Evolutionary conservation across 2,888 invertebrate species (phyloP).

Genomic region (Epinotia brunnichana): DNA sequence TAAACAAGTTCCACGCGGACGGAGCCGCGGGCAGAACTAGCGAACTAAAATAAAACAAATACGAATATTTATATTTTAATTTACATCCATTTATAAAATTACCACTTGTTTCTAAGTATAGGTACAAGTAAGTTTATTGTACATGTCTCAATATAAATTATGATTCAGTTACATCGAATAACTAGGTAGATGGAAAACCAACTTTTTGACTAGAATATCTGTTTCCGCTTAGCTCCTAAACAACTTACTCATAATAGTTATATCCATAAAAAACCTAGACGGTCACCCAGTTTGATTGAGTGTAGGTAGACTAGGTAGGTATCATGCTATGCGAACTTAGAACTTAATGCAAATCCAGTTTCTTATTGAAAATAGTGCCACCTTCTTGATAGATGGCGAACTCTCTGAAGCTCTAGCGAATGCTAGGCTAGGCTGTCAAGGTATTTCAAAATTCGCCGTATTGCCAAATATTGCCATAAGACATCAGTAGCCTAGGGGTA

Average conservation of each 20-base stretch:
- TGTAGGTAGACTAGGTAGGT: not conserved
- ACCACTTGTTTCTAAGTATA: conserved; percentile 49
- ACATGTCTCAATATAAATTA: conserved; percentile 40
- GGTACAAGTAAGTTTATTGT: conserved; percentile 45
- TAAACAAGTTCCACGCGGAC: too few species aligned
- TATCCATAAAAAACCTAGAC: not conserved
- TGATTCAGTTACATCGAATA: conserved; percentile 34
- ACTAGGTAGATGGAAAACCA: conserved; percentile 16
- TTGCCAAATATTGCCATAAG: too few species aligned
- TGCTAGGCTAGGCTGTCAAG: too few species aligned
- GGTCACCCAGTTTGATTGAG: not conserved
- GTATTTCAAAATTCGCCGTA: too few species aligned
- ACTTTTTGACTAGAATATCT: conserved; percentile 39
- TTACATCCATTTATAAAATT: conserved; percentile 72
- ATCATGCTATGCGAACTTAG: too few species aligned
- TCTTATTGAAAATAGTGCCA: too few species aligned
- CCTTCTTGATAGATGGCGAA: too few species aligned
- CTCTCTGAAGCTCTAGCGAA: too few species aligned
- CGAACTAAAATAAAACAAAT: conserved; percentile 44
- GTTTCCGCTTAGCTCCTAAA: conserved; percentile 14
- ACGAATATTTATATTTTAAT: conserved; percentile 55
- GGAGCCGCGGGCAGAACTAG: too few species aligned
- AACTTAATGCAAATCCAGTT: too few species aligned
- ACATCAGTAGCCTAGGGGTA: too few species aligned
- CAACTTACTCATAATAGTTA: not conserved